Base-by-base conservation (phyloP, 2,797 vertebrate genomes). In the Etheostoma perlongum region DNA sequence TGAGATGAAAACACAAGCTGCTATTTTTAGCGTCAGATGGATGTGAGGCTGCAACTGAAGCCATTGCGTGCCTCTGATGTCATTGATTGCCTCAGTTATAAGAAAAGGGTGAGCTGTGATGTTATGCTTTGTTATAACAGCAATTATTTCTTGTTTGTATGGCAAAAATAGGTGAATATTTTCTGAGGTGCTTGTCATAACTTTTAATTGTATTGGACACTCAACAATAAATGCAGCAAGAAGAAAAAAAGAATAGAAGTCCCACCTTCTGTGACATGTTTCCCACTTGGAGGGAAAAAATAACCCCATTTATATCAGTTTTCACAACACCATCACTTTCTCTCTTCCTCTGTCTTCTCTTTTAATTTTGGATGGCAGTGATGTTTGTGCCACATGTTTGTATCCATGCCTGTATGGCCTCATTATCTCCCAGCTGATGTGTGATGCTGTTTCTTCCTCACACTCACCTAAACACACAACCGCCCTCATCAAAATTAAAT, bases 1-100 rank as follows among this genome's bases (percentile, higher is more conserved):
- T 74, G 83, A 86, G 89, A 91, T 81, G 84, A 85, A 78, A 90
- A 89, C 82, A 84, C 87, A 76, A 81, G 89, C 47, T 73, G 81
- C 92, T 95, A 96, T 96, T 94, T 95, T 92, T 95, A 95, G 92
- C 85, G 44, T 53, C 40, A 30, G 60, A 8, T 79, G 40, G 89
- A 89, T 86, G 85, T 79, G 75, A 88, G 76, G 81, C 82, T 82
- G 84, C 77, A 85, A 89, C 84, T 82, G 74, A 91, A 91, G 83
- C 79, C 72, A 75, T 23, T 36, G 64, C 48, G 71, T 67, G 40
- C 42, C 27, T 85, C 75, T 87, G 72, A 74, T n/a, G 1, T 86
- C 49, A 44, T 74, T 75, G 80, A 40, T 52, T 65, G 67, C 67
- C 58, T 82, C 78, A 74, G 49, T 81, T 72, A 84, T 74, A 77